Percentiles rank a stretch among this genome's conserved stretches.
phyloP scores from a whole-genome alignment of 2,888 invertebrate genomes.

The Campoletis raptor region DNA sequence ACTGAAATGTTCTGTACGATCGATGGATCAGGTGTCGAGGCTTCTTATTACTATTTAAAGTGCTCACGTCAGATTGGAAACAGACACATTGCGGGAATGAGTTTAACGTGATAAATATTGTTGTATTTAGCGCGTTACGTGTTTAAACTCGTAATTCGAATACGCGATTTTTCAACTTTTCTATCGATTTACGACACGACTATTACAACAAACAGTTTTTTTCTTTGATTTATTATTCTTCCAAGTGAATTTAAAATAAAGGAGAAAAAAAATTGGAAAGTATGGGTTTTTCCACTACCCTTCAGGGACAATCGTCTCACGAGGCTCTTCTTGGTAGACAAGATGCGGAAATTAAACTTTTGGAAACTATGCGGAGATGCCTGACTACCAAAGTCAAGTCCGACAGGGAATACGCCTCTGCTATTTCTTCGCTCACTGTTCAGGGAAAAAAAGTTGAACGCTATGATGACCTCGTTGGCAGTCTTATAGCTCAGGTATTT shows the following conservation, averaged over 20 bases:
- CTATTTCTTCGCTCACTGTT: constrained; percentile 91
- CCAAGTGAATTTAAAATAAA: background rate
- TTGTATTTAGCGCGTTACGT: constrained; percentile 14
- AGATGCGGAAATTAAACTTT: constrained; percentile 95
- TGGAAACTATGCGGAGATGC: constrained; percentile 96
- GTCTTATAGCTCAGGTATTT: constrained; percentile 84
- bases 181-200: background rate
- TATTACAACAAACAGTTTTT: background rate
- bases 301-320: constrained; percentile 95
- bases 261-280: constrained; percentile 77
- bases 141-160: constrained; percentile 18
- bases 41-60: constrained; percentile 72
- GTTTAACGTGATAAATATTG: constrained; percentile 65
- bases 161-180: background rate
- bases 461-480: constrained; percentile 90
- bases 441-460: constrained; percentile 95
- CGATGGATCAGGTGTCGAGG: constrained; percentile 69
- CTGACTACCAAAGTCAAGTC: constrained; percentile 95
- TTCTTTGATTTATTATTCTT: background rate
- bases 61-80: constrained; percentile 72
- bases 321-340: constrained; percentile 96
- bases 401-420: constrained; percentile 95
- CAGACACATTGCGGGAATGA: constrained; percentile 67
- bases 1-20: constrained; percentile 68
- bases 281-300: constrained; percentile 95